Base-by-base conservation (phyloP, 2,888 invertebrate genomes). In the Lasius platythorax region DNA sequence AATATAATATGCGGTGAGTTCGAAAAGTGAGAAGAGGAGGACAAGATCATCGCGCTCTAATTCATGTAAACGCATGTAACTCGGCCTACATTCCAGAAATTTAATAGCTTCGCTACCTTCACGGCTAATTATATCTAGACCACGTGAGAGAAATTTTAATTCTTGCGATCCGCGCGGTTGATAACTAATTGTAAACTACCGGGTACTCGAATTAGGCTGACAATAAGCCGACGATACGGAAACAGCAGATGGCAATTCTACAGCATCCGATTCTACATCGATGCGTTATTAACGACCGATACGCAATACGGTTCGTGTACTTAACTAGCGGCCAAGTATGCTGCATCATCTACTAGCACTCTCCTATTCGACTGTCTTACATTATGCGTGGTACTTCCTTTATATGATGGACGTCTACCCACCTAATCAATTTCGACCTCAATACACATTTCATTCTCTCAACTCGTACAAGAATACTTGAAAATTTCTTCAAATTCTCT, bases 181-280 rank as follows among this genome's bases (percentile, higher is more conserved):
- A 90, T 90, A 90, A 81, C 82, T 30, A 74, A 30, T 56, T 15
- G 88, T 83, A 81, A 86, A 87, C 87, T 87, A 85, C 81, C 83
- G 84, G 87, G 75, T 64, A 87, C 83, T 79, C 81, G 85, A 88
- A 87, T 88, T 90, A 89, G 85, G 70, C 87, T 87, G 83, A 23
- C 23, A 23, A 23, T 23, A 23, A 40, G 50, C 67, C 85, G 68
- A 85, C 74, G 90, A 90, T 87, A 89, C 75, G 68, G 67, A 73
- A 81, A 87, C 90, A 90, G 89, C 90, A 90, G 90, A 87, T 90
- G 90, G 87, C 70, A 84, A 87, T 90, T 88, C 83, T 79, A 50
- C 50, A 67, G 75, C 86, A 74, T 75, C 79, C 79, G 86, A 88
- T 87, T 88, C 84, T 64, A 61, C 74, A 58, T 30, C 70, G 37